Evolutionary conservation across 2,113 vertebrate species (phyloP), one percentile per base, ranked within the genome.

Genomic region (Gobiocypris rarus): DNA sequence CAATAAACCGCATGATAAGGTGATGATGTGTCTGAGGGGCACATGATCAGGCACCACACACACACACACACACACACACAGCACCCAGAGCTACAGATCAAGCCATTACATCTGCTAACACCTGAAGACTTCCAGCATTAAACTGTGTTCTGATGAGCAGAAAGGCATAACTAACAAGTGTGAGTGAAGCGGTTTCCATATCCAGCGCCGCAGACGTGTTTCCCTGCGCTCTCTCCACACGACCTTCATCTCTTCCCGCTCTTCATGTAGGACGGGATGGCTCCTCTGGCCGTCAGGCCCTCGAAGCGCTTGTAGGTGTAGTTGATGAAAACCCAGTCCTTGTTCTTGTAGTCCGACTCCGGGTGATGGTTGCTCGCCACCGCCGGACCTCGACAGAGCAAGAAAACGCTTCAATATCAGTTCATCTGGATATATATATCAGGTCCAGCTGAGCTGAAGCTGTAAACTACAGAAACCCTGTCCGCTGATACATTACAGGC

Each of bases 291-390:
- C 0, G 96, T 97, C 85, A 97, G 93, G 10, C 96, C 96, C 87
- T 97, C 96, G 0, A 97, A 97, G 79, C 96, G 95, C 48, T 97
- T 97, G 90, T 97, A 97, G 0, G 96, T 97, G 86, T 97, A 97
- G 86, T 97, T 97, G 90, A 97, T 94, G 88, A 97, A 97, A 87
- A 97, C 96, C 96, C 96, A 97, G 91, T 97, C 96, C 76, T 97
- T 97, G 92, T 95, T 97, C 92, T 97, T 97, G 90, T 95, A 96
- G 91, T 97, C 96, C 0, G 92, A 92, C 90, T 97, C 96, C 0
- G 95, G 93, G 73, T 75, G 73, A 41, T 96, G 96, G 77, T 93
- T 96, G 88, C 93, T 95, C 22, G 52, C 75, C 19, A 86, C 83
- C 15, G 81, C 58, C 2, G 80, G 48, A 38, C 38, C 75, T 73